Evolutionary conservation across 2,888 invertebrate species (phyloP), one percentile per base, ranked within the genome.

Genomic region (Heteromyza rotundicornis): DNA sequence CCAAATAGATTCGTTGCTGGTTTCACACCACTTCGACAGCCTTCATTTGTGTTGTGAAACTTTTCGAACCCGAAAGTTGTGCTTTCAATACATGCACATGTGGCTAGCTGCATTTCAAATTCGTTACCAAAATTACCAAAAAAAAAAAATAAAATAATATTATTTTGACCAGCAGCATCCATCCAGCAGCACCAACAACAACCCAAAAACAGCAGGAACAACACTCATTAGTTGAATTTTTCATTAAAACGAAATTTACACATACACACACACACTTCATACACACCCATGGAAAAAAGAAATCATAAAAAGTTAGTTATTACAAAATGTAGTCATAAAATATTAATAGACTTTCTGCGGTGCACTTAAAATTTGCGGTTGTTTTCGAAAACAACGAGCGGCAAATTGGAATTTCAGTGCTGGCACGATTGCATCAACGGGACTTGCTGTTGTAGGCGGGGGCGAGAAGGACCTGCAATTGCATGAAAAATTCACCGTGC

Each of bases 321-420:
- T 61, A 60, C 62, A 57, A 62, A 65, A 66, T 65, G 64, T 65
- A 62, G 63, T 64, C 62, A 66, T 68, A 63, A 68, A 68, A 68
- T 65, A 66, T 66, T 68, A 68, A 66, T 66, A 59, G 61, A 35
- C 59, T 63, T 68, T 65, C 63, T 65, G 66, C 60, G 66, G 68
- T 63, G 53, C 60, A 54, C 60, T 64, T 57, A 58, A 61, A 68
- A 65, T 66, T 66, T 66, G 67, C 52, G 67, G 63, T 64, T 59
- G 20, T 50, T 44, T 1, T 10, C 16, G 3, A 40, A 40, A 7
- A 19, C 5, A 54, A 23, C 23, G 23, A 32, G 2, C 32, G 49
- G 35, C 10, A 23, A 57, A 57, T 49, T 57, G 24, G 66, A 65
- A 67, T 27, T 27, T 27, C 10, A 27, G 10, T n/a, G n/a, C n/a